Evolutionary conservation across 2,797 vertebrate species (phyloP), one percentile per base, ranked within the genome.

Genomic region (Alosa sapidissima): DNA sequence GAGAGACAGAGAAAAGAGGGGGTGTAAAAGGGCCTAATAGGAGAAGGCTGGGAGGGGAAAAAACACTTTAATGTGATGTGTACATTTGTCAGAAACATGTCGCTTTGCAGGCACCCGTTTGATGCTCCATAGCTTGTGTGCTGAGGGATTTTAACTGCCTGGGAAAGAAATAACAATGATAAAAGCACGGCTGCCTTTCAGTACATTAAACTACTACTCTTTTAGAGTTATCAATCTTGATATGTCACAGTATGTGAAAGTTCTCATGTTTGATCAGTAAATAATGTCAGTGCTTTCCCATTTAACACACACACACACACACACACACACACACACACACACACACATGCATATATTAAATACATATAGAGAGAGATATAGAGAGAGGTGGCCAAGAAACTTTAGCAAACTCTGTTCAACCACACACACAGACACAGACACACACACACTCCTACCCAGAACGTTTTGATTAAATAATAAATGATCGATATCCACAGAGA

Each of bases 401-500:
- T 62, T 62, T 21, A 9, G 58, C n/a, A 62, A 62, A 62, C 58
- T 62, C 58, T 62, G 19, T 62, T 62, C 62, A 28, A 9, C 24
- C 62, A 9, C 24, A 13, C 65, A 36, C 65, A 68, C 62, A 68
- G 62, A 68, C 62, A 68, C 62, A 68, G 24, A 68, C 62, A 68
- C 24, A 68, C 62, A 33, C 62, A 68, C 62, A 33, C 24, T 24
- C 10, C 68, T 75, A 75, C 13, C 68, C 68, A 75, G 33, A 45
- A 41, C 24, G 52, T 83, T 86, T 84, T 87, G 88, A 90, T 90
- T 90, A 89, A 90, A 90, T 89, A 90, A 87, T 89, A 90, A 88
- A 89, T 89, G 87, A 90, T 90, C 89, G 88, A 90, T 90, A 90
- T 87, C 88, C 88, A 88, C 87, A 87, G 81, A 36, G 89, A 85